These are phyloP conservation scores for Necrosyrtes monachus DNA, from an alignment of 2,797 vertebrate genomes.

Conservation along the genomic window DNA sequence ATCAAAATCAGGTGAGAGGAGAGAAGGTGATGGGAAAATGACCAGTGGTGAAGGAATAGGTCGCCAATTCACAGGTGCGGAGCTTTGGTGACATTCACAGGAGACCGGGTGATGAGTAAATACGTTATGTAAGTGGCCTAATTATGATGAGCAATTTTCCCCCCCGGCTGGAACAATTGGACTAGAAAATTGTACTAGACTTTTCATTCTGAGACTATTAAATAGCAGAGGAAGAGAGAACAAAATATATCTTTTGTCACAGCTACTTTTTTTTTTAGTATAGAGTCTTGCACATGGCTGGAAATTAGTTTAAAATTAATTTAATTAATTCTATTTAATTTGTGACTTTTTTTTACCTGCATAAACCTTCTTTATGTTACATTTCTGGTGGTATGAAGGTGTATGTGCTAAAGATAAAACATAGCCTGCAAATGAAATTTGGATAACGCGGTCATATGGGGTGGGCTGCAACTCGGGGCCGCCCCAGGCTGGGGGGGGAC, in stretches of 20 bases:
- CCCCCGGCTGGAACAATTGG: not conserved
- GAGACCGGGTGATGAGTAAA: not conserved
- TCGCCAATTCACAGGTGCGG: not conserved
- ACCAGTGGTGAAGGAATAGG: rapidly evolving
- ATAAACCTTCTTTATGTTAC: not conserved
- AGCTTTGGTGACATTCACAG: not conserved
- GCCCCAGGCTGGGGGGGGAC: not conserved
- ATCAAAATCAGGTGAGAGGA: not conserved
- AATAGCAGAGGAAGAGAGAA: not conserved
- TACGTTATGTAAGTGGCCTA: conserved; percentile 36
- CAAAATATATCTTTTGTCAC: not conserved
- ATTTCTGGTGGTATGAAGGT: not conserved
- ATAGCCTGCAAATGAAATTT: not conserved
- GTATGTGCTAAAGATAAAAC: not conserved
- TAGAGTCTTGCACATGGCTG: not conserved
- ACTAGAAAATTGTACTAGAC: conserved; percentile 47
- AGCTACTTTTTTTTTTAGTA: not conserved
- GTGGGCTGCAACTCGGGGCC: not conserved
- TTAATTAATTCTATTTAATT: not conserved
- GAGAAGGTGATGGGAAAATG: not conserved
- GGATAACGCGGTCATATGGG: rapidly evolving
- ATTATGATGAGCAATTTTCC: not conserved
- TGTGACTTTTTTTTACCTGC: not conserved
- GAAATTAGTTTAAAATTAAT: not conserved
- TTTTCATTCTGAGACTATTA: conserved; percentile 9